Evolutionary conservation across 2,888 invertebrate species (phyloP).

Genomic region (Ophion costatus): DNA sequence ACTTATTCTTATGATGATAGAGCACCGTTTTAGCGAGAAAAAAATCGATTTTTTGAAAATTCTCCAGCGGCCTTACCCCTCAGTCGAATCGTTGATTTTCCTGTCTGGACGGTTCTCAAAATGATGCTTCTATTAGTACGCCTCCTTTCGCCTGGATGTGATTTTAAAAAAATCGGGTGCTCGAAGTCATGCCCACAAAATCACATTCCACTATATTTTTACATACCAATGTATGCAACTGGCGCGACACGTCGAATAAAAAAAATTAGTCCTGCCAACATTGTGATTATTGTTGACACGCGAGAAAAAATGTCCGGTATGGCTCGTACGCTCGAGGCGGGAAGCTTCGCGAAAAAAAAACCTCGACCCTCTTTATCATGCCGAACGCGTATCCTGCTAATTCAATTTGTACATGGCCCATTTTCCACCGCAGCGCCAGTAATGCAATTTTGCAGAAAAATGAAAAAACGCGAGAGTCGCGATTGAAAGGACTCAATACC

Average conservation of each 20-base stretch:
- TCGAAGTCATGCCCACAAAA: neutral
- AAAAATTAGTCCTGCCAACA: conserved; percentile 61
- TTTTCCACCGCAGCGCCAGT: conserved; percentile 26
- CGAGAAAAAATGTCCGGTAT: conserved; percentile 12
- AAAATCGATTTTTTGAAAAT: too few relatives aligned
- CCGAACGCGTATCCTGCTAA: conserved; percentile 43
- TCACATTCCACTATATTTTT: neutral
- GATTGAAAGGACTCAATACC: conserved; percentile 15
- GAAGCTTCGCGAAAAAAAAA: conserved; percentile 19
- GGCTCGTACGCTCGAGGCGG: neutral
- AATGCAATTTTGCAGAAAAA: conserved; percentile 35
- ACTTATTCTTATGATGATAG: too few relatives aligned
- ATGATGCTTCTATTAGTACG: too few relatives aligned
- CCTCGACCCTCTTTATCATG: conserved; percentile 31
- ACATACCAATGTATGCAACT: conserved; percentile 32
- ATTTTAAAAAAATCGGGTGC: neutral
- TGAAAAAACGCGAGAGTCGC: neutral
- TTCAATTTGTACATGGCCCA: conserved; percentile 53
- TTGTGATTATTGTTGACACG: conserved; percentile 70
- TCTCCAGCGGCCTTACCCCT: too few relatives aligned
- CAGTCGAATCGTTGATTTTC: too few relatives aligned
- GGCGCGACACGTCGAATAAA: conserved; percentile 37
- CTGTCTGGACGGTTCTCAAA: too few relatives aligned
- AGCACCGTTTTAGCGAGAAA: too few relatives aligned
- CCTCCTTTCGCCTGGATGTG: too few relatives aligned